phyloP scores from a whole-genome alignment of 2,797 vertebrate genomes.

The Xiphorhynchus erythropygius region DNA sequence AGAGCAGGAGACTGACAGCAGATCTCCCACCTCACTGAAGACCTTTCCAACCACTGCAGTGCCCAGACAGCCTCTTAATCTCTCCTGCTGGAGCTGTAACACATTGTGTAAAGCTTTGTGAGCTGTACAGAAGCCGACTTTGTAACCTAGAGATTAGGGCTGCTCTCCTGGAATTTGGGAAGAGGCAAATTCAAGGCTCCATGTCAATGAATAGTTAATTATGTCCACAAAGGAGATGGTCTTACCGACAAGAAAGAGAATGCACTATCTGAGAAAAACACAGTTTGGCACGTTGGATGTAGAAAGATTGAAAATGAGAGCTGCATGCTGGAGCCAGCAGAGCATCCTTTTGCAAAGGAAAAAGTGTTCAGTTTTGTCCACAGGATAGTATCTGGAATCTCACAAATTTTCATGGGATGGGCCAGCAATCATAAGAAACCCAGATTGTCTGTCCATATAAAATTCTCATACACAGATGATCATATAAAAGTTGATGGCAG shows the following conservation, averaged over 20 bases:
- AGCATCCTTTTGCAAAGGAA: not conserved
- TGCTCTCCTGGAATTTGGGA: not conserved
- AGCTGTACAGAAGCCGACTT: not conserved
- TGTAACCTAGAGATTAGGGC: not conserved
- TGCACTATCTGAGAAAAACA: not conserved
- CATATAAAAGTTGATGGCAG: not conserved
- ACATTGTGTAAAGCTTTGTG: not conserved
- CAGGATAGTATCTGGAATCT: not conserved
- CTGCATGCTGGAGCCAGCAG: not conserved
- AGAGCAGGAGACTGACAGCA: not conserved
- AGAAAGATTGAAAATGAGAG: not conserved
- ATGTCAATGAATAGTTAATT: not conserved
- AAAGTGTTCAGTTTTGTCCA: not conserved
- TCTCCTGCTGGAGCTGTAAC: not conserved
- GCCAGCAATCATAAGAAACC: not conserved
- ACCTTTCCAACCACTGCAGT: not conserved
- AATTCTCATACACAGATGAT: not conserved
- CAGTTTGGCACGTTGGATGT: not conserved
- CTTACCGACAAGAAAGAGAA: not conserved
- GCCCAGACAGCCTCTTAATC: not conserved
- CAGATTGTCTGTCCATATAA: not conserved
- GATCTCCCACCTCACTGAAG: not conserved
- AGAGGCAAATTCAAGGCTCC: not conserved
- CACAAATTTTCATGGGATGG: not conserved
- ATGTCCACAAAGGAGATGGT: not conserved